Percentiles rank a stretch among this genome's conserved stretches.
Evolutionary conservation across 53 echinoderm and acorn worm species (phyloP).

Genomic region (Paelopatides confundens): DNA sequence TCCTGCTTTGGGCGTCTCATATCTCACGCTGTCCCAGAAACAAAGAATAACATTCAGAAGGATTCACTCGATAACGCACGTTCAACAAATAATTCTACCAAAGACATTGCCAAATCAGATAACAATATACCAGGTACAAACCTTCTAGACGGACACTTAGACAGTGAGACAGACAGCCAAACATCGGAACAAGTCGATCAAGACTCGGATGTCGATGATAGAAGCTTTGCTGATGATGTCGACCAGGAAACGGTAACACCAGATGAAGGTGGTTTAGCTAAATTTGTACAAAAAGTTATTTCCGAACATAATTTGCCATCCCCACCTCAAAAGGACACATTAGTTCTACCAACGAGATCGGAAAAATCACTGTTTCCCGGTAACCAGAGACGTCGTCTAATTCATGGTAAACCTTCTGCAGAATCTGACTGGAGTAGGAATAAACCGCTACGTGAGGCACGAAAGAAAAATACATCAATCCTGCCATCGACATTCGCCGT

Average conservation of each 20-base stretch:
- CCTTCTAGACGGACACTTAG: neutral
- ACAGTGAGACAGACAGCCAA: neutral
- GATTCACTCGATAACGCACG: neutral
- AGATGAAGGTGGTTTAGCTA: neutral
- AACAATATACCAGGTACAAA: neutral
- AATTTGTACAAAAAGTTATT: slow-evolving; percentile 2
- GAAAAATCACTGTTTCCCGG: neutral
- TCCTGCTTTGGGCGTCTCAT: slow-evolving; percentile 16
- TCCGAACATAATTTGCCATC: neutral
- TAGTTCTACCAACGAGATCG: neutral
- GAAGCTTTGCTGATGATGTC: too few species aligned
- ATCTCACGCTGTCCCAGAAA: neutral
- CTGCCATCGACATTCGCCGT: slow-evolving; percentile 77
- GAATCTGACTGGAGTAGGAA: slow-evolving; percentile 42
- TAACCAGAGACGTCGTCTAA: neutral
- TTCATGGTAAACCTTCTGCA: neutral
- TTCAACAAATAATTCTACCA: neutral
- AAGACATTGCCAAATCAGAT: neutral
- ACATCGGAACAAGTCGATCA: neutral
- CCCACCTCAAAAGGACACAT: neutral
- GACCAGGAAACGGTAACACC: neutral
- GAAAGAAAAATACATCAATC: slow-evolving; percentile 42
- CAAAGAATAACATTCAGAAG: neutral
- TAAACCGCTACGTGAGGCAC: slow-evolving; percentile 35
- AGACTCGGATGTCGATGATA: too few species aligned